Base-by-base conservation (phyloP, 2,888 invertebrate genomes). In the Argynnis bischoffii region DNA sequence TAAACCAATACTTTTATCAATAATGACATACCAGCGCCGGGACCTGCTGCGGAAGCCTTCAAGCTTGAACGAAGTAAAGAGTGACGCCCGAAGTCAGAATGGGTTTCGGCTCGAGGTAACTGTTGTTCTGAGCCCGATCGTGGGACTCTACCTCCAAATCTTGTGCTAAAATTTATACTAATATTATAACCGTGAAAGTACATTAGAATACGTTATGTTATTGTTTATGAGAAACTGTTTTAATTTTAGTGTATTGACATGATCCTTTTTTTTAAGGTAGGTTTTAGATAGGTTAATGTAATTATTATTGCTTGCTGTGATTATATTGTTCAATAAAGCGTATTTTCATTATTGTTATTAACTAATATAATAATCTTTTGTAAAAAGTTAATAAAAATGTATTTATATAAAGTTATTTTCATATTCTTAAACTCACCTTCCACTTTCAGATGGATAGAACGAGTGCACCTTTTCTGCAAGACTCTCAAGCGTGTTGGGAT, bases 121-220 rank as follows among this genome's bases (percentile, higher is more conserved):
- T 98, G 97, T 86, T 98, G 98, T 88, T 98, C 98, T 54, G 98
- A 98, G 26, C 98, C 98, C 63, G 98, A 98, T 65, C 98, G 94
- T 16, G 98, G 97, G 88, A 98, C 94, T 66, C 92, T 80, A 4
- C 90, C 88, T n/a, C 91, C 89, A 65, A 90, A 92, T 14, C 92
- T 81, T 1, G 88, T 86, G 73, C 90, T 90, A 35, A 3, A 56
- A 31, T 50, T 53, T 57, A 13, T 1, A 55, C 14, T 50, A 53
- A 53, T 26, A 64, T 55, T 66, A 48, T 18, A 16, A 53, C 63
- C 64, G 11, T 72, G 15, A 41, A 46, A 47, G 41, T 21, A 3
- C 16, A n/a, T 16, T 55, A 16, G 3, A 47, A 18, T 21, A 3
- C 18, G 13, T 16, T 55, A 16, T 13, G 11, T 11, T 55, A 13